A percentile compares a stretch with the other conserved stretches of the same genome.
Evolutionary conservation across 2,888 invertebrate genomes (phyloP).

Genomic region (Hirtodrosophila cameraria): DNA sequence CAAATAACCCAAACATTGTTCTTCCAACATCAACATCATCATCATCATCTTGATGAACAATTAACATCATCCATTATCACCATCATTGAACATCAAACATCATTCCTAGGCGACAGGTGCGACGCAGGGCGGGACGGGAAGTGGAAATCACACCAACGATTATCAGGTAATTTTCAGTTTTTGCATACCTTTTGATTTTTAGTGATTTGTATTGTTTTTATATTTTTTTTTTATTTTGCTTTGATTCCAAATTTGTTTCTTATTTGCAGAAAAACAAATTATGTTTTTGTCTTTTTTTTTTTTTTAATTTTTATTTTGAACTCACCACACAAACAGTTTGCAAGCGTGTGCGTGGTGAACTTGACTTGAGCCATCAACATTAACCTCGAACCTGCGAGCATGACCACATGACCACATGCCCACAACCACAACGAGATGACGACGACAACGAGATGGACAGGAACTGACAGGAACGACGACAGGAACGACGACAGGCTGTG

Average conservation of each 20-base stretch:
- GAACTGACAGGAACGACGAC: constrained; percentile 50
- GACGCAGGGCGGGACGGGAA: constrained; percentile 71
- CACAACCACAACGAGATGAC: constrained; percentile 49
- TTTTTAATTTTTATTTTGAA: constrained; percentile 59
- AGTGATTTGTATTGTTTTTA: constrained; percentile 37
- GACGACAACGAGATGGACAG: constrained; percentile 45
- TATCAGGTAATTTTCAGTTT: constrained; percentile 72
- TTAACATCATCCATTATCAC: constrained; percentile 47
- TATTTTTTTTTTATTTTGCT: constrained; percentile 28
- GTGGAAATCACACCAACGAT: constrained; percentile 79
- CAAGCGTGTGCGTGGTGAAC: constrained; percentile 73
- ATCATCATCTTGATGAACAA: constrained; percentile 45
- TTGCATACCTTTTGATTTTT: constrained; percentile 66
- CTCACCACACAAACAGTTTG: constrained; percentile 78
- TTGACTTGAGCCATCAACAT: constrained; percentile 56
- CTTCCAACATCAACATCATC: constrained; percentile 52
- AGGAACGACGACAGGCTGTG: constrained; percentile 47
- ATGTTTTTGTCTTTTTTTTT: constrained; percentile 46
- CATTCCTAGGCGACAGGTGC: constrained; percentile 61
- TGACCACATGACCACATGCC: constrained; percentile 55
- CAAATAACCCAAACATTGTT: constrained; percentile 33
- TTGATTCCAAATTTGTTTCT: constrained; percentile 74
- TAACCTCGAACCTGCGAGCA: constrained; percentile 55
- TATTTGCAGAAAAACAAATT: constrained; percentile 73
- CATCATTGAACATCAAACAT: constrained; percentile 47